A percentile compares a stretch with the other conserved stretches of the same genome.
These are phyloP conservation scores for Hoplostethus mediterraneus DNA, from an alignment of 2,797 vertebrate species.

Conservation along the genomic window DNA sequence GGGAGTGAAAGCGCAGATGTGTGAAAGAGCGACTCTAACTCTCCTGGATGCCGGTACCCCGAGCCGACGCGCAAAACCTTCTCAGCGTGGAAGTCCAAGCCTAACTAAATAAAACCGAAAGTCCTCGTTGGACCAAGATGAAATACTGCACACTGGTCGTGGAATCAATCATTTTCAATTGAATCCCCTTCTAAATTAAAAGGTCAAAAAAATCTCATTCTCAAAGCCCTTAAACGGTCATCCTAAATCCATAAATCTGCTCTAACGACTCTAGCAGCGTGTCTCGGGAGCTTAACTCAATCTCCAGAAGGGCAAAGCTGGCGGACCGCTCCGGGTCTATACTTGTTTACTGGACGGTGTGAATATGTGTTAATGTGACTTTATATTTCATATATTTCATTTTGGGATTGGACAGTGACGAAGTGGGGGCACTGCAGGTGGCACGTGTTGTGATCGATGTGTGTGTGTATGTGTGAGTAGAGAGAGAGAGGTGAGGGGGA, in stretches of 20 bases:
- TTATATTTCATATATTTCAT: constrained; percentile 21
- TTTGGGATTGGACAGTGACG: constrained; percentile 24
- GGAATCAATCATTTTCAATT: constrained; percentile 35
- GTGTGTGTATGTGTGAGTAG: not conserved
- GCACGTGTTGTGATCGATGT: constrained; percentile 7
- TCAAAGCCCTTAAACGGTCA: constrained; percentile 39
- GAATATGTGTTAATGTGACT: constrained; percentile 41
- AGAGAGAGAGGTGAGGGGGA: not conserved
- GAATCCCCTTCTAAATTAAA: constrained; percentile 47
- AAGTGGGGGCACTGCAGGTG: constrained; percentile 39
- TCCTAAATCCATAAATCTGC: constrained; percentile 58
- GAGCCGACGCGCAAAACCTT: not conserved
- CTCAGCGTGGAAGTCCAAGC: not conserved
- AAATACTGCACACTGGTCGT: constrained; percentile 19
- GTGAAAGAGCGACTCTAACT: constrained; percentile 38
- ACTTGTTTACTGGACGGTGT: constrained; percentile 58
- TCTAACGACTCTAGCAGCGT: constrained; percentile 50
- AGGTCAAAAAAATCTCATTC: constrained; percentile 46
- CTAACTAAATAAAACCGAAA: constrained; percentile 4
- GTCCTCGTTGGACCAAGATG: not conserved
- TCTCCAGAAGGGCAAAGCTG: constrained; percentile 47
- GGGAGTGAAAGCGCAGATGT: too few relatives aligned
- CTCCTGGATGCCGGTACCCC: constrained; percentile 13
- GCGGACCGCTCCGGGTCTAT: constrained; percentile 16
- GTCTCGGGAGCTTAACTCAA: constrained; percentile 32